Percentiles rank a stretch among this genome's conserved stretches.
Conservation (phyloP, 2,797 vertebrate species). For the Xiphophorus birchmanni region DNA sequence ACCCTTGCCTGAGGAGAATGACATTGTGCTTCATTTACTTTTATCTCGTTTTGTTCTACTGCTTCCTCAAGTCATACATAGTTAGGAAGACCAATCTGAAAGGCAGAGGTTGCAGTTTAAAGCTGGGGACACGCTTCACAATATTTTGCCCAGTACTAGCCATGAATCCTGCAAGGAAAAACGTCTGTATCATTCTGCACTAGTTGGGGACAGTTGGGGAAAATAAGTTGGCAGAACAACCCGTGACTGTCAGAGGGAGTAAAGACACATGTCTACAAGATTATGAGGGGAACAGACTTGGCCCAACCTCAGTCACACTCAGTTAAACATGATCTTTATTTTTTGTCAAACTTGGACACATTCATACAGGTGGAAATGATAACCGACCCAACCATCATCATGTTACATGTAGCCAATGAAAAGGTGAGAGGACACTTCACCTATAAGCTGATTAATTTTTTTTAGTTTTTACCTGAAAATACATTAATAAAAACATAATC, state of each 20-base stretch:
- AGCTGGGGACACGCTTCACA: neutral
- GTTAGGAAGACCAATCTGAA: constrained; percentile 45
- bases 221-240: neutral
- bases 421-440: neutral
- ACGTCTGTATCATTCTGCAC: neutral
- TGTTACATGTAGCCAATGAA: neutral
- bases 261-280: neutral
- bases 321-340: neutral
- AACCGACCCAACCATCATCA: neutral
- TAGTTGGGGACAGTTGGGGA: neutral
- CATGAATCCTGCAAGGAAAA: neutral
- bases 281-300: neutral
- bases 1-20: constrained; percentile 58
- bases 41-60: constrained; percentile 44
- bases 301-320: neutral
- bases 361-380: neutral
- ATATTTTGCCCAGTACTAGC: neutral
- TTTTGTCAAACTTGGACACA: neutral
- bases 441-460: neutral
- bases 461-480: neutral
- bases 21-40: constrained; percentile 52
- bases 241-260: neutral
- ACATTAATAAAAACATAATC: neutral
- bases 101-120: constrained; percentile 43
- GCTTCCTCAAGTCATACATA: constrained; percentile 42